A percentile compares a stretch with the other conserved stretches of the same genome.
Conservation (phyloP, 2,113 vertebrate genomes). For the Setophaga kirtlandii region DNA sequence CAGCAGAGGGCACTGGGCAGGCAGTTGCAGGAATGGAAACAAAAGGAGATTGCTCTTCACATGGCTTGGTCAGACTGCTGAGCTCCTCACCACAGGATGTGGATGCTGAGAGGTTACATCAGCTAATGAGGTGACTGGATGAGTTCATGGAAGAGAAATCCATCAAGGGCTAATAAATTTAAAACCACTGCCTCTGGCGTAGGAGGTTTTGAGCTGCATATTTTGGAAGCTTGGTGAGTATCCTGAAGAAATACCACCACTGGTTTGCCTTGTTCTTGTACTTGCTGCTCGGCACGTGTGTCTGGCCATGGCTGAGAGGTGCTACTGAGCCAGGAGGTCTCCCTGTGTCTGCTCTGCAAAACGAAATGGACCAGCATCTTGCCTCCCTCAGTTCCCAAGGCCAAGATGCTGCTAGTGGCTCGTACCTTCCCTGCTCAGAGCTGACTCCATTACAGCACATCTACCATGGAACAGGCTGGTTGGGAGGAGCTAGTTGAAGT, state of each 20-base stretch:
- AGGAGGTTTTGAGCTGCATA: neutral
- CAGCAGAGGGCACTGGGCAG: neutral
- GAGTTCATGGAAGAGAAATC: slow-evolving; percentile 63
- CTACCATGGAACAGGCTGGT: neutral
- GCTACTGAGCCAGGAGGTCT: neutral
- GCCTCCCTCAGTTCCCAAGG: fast-evolving
- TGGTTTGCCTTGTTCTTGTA: neutral
- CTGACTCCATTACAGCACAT: neutral
- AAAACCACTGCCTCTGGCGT: slow-evolving; percentile 47
- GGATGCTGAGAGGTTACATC: slow-evolving; percentile 48
- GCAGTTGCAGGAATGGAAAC: neutral
- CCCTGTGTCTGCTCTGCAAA: neutral
- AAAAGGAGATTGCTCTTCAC: neutral
- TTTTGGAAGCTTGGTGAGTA: slow-evolving; percentile 4
- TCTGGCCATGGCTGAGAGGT: neutral
- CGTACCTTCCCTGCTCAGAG: neutral
- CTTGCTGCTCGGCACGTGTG: fast-evolving
- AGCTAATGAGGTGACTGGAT: slow-evolving; percentile 59
- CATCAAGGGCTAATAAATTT: slow-evolving; percentile 41
- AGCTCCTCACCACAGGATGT: slow-evolving; percentile 53
- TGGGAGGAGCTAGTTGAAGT: neutral
- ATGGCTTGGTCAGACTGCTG: neutral
- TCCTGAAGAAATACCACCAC: neutral
- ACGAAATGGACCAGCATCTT: neutral
- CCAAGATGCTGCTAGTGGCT: neutral